These are phyloP conservation scores for Mormoops blainvillei DNA, from an alignment of 2,113 vertebrate genomes.

Conservation along the genomic window DNA sequence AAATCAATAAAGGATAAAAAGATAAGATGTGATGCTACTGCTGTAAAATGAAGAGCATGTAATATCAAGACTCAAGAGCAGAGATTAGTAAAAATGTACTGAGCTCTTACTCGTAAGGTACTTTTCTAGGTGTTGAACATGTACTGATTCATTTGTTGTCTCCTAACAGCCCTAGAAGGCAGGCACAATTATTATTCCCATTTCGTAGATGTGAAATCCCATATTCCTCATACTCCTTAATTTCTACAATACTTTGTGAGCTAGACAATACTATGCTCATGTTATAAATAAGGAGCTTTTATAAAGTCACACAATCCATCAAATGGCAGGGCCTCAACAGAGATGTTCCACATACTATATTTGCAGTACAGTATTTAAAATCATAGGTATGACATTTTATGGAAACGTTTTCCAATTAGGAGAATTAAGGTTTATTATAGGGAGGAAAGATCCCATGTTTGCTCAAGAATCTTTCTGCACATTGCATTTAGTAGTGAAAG, in stretches of 20 bases:
- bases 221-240: background rate
- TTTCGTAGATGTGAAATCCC: background rate
- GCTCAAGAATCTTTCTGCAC: background rate
- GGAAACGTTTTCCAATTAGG: background rate
- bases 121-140: background rate
- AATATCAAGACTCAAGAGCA: background rate
- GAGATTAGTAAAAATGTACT: background rate
- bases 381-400: background rate
- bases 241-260: background rate
- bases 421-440: background rate
- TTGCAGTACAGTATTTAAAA: background rate
- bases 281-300: background rate
- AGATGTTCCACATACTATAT: background rate
- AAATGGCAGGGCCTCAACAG: background rate
- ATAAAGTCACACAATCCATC: background rate
- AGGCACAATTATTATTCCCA: background rate
- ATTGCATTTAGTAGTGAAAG: background rate
- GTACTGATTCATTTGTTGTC: background rate
- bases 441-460: background rate
- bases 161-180: background rate
- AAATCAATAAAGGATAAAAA: background rate
- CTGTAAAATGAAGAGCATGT: background rate
- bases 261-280: background rate
- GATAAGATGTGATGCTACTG: background rate
- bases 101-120: background rate